Percentiles rank a stretch among this genome's conserved stretches.
Evolutionary conservation across 1,140 invertebrate species (phyloP).

Genomic region (Drosophila yakuba): DNA sequence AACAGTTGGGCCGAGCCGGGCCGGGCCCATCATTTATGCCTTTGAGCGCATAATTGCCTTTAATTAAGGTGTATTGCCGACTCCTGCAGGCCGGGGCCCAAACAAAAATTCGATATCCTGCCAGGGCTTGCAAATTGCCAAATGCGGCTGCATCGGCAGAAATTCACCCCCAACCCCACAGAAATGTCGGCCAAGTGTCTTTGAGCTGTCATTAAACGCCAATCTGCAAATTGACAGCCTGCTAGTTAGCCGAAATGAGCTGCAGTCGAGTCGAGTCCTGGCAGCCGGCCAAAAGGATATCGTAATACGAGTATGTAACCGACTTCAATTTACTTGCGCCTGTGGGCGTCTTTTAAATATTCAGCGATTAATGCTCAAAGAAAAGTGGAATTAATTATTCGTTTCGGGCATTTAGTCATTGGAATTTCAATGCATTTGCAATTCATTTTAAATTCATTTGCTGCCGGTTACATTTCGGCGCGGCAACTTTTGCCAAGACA

Average conservation of each 20-base stretch:
- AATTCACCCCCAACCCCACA: conserved; percentile 24
- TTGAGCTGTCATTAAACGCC: conserved; percentile 70
- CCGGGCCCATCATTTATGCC: conserved; percentile 77
- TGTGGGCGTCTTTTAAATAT: conserved; percentile 14
- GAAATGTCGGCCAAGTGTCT: conserved; percentile 43
- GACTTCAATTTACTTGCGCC: conserved; percentile 1
- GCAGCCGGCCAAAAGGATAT: conserved; percentile 8
- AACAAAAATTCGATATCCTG: conserved; percentile 70
- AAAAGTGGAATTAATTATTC: conserved; percentile 29
- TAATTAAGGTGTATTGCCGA: conserved; percentile 76
- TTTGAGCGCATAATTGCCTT: conserved; percentile 81
- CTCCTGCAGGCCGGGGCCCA: conserved; percentile 32
- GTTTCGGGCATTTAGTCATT: conserved; percentile 8
- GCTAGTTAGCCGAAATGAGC: conserved; percentile 50
- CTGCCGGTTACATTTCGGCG: conserved; percentile 22
- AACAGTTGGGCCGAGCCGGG: conserved; percentile 62
- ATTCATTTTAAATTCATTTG: conserved; percentile 43
- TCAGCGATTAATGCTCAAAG: conserved; percentile 20
- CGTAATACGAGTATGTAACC: conserved; percentile 3
- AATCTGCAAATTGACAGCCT: conserved; percentile 62
- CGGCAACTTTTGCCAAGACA: conserved; percentile 8
- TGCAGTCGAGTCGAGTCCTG: conserved; percentile 14
- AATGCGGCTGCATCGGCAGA: conserved; percentile 38
- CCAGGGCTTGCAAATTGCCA: conserved; percentile 48
- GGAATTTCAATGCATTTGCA: conserved; percentile 3